phyloP scores from a whole-genome alignment of 2,113 vertebrate genomes.

The Anser cygnoides region DNA sequence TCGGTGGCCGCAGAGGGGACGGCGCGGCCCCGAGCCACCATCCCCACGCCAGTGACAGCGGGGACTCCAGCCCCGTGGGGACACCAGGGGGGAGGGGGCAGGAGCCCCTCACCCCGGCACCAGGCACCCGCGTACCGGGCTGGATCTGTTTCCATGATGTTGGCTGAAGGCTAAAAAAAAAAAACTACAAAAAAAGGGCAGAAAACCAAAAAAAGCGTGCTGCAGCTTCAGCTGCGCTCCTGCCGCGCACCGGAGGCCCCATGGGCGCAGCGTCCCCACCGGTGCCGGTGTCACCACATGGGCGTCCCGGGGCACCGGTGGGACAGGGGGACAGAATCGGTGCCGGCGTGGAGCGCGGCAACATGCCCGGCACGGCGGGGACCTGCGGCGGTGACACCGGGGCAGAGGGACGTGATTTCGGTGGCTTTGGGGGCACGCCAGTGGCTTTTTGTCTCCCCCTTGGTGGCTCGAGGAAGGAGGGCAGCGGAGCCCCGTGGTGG shows the following conservation, averaged over 20 bases:
- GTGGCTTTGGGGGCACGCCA: neutral
- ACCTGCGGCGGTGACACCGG: neutral
- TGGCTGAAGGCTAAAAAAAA: neutral
- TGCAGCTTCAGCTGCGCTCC: neutral
- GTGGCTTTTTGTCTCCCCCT: neutral
- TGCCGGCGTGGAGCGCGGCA: rapidly evolving
- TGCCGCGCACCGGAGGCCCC: neutral
- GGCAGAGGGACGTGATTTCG: neutral
- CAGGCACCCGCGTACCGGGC: rapidly evolving
- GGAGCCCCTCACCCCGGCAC: neutral
- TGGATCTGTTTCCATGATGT: neutral
- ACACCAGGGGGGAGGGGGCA: rapidly evolving
- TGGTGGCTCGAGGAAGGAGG: neutral
- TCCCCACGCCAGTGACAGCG: rapidly evolving
- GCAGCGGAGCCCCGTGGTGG: neutral
- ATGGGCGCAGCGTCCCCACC: neutral
- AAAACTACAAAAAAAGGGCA: neutral
- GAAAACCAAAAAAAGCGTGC: neutral
- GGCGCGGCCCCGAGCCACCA: neutral
- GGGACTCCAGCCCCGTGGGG: rapidly evolving
- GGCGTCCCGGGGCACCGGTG: neutral
- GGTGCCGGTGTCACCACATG: neutral
- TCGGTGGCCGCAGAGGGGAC: neutral
- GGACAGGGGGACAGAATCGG: neutral
- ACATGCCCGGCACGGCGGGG: neutral